Base-by-base conservation (phyloP, 2,888 invertebrate species). In the Conistra vaccinii region DNA sequence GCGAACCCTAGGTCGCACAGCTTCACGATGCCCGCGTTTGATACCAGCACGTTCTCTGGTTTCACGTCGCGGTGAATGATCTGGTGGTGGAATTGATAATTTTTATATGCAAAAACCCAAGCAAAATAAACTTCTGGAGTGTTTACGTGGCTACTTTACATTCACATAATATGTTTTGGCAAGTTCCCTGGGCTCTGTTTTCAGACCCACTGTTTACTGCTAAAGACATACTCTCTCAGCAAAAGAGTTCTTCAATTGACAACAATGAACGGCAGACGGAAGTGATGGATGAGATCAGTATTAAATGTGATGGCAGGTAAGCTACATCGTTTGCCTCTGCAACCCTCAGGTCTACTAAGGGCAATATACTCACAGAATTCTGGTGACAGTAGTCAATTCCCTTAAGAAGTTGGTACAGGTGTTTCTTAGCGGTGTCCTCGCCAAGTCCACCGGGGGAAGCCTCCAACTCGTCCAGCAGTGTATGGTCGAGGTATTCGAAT, bases 1-100 rank as follows among this genome's bases (percentile, higher is more conserved):
- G 99, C 99, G 91, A 99, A 99, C 2, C 99, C 99, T 86, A 99
- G 98, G 95, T 99, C 99, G 92, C 99, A 99, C n/a, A 99, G 95
- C 94, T 99, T 99, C 57, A 99, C 98, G 7, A 99, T 97, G 0
- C 98, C 98, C 57, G 97, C 95, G 78, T 97, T 97, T 0, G 98
- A 98, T 0, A 99, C 98, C 75, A 99, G 95, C 61, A 99, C 98
- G 92, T 99, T 99, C 92, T 99, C 99, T 4, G 99, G 99, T 90
- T 99, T 99, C 63, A 99, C 97, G 91, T 99, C 99, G 63, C 99
- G 97, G 91, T 99, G 99, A 88, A 99, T 98, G 87, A 98, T 98
- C 98, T 48, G 48, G 6, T 35, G 48, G 48, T 48, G 48, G 9
- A 48, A 48, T 48, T 48, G 23, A 23, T 48, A 23, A 0, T 20